Conservation (phyloP, 2,888 invertebrate species). For the Hylaea fasciaria region DNA sequence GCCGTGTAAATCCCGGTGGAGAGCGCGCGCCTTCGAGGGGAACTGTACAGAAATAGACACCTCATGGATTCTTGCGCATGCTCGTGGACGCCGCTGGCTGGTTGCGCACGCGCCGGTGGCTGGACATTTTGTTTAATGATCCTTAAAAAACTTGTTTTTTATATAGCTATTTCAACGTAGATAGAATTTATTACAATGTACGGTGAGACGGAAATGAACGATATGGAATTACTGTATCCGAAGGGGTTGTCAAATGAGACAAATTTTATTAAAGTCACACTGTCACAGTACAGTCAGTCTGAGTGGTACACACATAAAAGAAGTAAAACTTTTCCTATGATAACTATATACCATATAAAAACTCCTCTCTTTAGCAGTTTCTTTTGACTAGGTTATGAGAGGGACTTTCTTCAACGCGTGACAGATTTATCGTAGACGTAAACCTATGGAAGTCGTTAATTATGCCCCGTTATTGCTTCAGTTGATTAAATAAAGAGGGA, state of each 20-base stretch:
- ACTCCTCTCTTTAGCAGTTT: background rate
- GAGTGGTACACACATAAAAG: too few relatives aligned
- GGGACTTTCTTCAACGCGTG: slow-evolving; percentile 36
- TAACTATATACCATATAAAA: background rate
- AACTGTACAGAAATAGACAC: slow-evolving; percentile 71
- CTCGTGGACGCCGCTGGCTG: slow-evolving; percentile 42
- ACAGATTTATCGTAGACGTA: slow-evolving; percentile 46
- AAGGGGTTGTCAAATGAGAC: too few relatives aligned
- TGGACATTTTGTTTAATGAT: slow-evolving; percentile 31
- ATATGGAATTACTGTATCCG: too few relatives aligned
- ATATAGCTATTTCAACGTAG: background rate
- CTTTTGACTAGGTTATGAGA: background rate
- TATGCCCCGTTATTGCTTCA: slow-evolving; percentile 39
- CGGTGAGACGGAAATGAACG: too few relatives aligned
- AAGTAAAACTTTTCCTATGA: background rate
- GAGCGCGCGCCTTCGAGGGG: slow-evolving; percentile 70
- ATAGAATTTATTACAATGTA: too few relatives aligned
- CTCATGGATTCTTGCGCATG: slow-evolving; percentile 66
- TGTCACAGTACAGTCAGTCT: too few relatives aligned
- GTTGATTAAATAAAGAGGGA: slow-evolving; percentile 43
- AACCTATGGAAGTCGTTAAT: slow-evolving; percentile 40
- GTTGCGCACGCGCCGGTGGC: slow-evolving; percentile 55
- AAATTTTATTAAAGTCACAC: too few relatives aligned
- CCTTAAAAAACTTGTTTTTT: background rate
- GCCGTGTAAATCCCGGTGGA: slow-evolving; percentile 56